These are phyloP conservation scores for Laticauda laticaudata DNA, from an alignment of 2,113 vertebrate genomes.

Conservation along the genomic window DNA sequence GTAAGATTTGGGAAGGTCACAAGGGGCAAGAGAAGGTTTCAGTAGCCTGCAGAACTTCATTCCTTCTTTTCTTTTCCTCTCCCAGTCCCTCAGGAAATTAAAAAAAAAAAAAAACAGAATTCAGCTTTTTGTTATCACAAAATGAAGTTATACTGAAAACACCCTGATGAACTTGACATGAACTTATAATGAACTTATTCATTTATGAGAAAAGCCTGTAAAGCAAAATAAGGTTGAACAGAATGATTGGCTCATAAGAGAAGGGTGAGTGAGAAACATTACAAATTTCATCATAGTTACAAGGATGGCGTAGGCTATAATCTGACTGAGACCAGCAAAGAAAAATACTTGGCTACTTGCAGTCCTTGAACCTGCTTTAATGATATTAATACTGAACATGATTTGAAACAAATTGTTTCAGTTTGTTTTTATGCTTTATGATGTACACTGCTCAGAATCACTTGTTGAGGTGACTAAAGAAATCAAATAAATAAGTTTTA, in stretches of 20 bases:
- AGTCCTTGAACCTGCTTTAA: neutral
- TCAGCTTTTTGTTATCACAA: neutral
- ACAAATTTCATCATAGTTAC: neutral
- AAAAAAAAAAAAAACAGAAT: neutral
- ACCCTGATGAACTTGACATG: neutral
- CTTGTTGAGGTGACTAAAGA: neutral
- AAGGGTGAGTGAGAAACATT: neutral
- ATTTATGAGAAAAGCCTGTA: neutral
- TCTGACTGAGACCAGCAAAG: neutral
- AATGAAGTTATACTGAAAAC: neutral
- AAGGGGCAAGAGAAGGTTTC: neutral
- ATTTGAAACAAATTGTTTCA: neutral
- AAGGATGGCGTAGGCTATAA: neutral
- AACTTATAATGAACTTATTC: neutral
- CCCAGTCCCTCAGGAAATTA: neutral
- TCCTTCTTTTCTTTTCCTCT: neutral
- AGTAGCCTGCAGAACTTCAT: neutral
- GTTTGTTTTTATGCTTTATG: neutral
- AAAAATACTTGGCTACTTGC: neutral
- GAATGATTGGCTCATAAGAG: neutral
- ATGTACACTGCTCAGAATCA: neutral
- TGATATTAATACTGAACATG: neutral
- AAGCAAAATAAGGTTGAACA: neutral
- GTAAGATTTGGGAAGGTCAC: neutral
- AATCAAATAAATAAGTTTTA: neutral